Conservation (phyloP, 2,113 vertebrate species). For the Poicephalus gulielmi region DNA sequence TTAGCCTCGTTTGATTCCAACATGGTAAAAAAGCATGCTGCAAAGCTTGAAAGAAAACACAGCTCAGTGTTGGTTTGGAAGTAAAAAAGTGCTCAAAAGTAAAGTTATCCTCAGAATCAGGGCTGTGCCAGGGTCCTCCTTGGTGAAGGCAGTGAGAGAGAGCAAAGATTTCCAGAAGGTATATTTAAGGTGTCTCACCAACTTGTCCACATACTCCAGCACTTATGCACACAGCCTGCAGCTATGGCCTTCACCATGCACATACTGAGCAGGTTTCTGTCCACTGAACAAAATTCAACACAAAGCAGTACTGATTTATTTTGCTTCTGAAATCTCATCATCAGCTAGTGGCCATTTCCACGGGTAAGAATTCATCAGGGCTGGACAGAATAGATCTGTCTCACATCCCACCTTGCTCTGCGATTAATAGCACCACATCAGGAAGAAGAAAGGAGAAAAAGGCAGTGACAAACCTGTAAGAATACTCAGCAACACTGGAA, state of each 20-base stretch:
- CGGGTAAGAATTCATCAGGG: background rate
- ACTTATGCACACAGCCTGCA: background rate
- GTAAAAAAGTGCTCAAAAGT: background rate
- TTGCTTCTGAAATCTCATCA: background rate
- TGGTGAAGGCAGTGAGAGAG: background rate
- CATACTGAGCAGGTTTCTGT: background rate
- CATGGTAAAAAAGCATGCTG: background rate
- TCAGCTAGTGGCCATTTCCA: background rate
- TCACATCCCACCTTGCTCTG: background rate
- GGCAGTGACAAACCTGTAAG: background rate
- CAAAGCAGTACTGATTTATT: background rate
- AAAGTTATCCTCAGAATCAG: background rate
- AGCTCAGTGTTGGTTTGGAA: background rate
- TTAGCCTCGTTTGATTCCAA: background rate
- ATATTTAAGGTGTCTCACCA: background rate
- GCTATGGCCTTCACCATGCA: background rate
- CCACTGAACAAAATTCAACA: background rate
- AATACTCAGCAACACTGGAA: background rate
- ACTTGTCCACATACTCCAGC: accelerated
- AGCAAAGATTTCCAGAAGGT: background rate
- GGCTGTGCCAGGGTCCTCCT: background rate
- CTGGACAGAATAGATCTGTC: background rate
- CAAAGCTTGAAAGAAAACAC: background rate
- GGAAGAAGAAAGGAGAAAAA: background rate
- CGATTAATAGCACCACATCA: background rate